These are phyloP conservation scores for Alouatta palliata DNA, from an alignment of 2,113 vertebrate genomes.

Conservation along the genomic window DNA sequence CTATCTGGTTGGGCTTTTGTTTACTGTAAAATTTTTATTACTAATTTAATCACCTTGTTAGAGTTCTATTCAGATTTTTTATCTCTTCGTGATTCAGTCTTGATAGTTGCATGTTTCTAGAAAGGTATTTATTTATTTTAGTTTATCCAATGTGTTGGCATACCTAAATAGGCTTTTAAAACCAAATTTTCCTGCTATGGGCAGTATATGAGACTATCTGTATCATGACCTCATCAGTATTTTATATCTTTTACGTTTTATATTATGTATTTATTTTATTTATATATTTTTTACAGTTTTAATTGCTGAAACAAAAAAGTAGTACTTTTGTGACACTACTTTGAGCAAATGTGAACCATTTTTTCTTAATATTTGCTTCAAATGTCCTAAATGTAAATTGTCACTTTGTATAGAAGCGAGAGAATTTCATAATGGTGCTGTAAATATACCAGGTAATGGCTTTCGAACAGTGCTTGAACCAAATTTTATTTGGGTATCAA, in stretches of 20 bases:
- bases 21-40: not conserved
- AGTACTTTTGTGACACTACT: not conserved
- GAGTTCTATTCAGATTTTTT: not conserved
- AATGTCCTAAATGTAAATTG: not conserved
- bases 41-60: not conserved
- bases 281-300: not conserved
- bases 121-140: not conserved
- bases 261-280: not conserved
- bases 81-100: not conserved
- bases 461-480: not conserved
- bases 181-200: not conserved
- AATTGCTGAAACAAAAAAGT: not conserved
- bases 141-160: not conserved
- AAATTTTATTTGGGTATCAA: not conserved
- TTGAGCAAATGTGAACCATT: not conserved
- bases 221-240: not conserved
- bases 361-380: not conserved
- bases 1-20: not conserved
- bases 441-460: not conserved
- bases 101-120: not conserved
- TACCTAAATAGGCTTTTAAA: not conserved
- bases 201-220: not conserved
- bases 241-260: conserved; percentile 16
- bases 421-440: not conserved
- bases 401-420: not conserved